Base-by-base conservation (phyloP, 2,888 invertebrate species). In the Acleris emargana region DNA sequence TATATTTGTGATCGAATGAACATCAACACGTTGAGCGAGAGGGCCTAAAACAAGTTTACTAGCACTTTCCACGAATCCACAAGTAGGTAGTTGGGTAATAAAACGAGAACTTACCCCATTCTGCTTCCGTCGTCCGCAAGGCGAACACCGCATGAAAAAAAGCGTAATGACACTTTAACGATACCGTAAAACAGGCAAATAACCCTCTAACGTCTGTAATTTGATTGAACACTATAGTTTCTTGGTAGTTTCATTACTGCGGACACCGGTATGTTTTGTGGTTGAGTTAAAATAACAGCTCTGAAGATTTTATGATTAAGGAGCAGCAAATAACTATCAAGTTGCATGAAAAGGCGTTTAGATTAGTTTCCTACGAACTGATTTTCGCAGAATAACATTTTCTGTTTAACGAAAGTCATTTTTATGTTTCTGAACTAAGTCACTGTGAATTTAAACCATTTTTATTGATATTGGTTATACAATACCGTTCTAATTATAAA, bases 91-190 rank as follows among this genome's bases (percentile, higher is more conserved):
- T 77, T 72, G 69, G 73, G 78, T 74, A 82, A 85, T 88, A 88
- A 88, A 87, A 81, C 70, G 50, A 66, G 62, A 72, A 87, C 94
- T 94, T 89, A 94, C 94, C 93, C 94, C 94, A 87, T 94, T 94
- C 94, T 94, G 88, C 80, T 82, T 78, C 79, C 81, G 79, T 71
- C 77, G 80, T 69, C 76, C 78, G 76, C 78, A 75, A 75, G 76
- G 72, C 79, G 76, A 77, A 81, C 86, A 78, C 84, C 91, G 89
- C 92, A 92, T 91, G 90, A 91, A 93, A 90, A 38, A 89, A 82
- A 87, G 81, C 79, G 84, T 85, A 88, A 89, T 78, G 84, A 81
- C 83, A 78, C 72, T 87, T 90, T 89, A 88, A 90, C 84, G 87
- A 86, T 82, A 84, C 80, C 76, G 81, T 88, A 83, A 88, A 86